Percentiles rank a stretch among this genome's conserved stretches.
Evolutionary conservation across 2,797 vertebrate genomes (phyloP).

Genomic region (Picus viridis): DNA sequence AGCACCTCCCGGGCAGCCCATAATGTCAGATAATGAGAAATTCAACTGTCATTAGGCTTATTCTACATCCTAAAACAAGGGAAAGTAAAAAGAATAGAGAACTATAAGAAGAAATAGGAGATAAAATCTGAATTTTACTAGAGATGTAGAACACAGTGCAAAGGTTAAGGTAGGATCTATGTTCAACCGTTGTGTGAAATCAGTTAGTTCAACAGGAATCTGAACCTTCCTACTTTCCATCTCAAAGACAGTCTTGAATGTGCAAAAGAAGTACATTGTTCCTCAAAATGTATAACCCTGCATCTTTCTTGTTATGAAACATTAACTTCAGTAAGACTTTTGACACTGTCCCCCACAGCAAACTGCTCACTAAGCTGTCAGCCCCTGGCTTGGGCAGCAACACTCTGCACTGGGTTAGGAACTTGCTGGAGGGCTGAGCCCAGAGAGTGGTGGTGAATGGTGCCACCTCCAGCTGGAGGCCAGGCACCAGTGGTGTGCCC

Average conservation of each 20-base stretch:
- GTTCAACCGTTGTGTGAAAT: not conserved
- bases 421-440: too few relatives aligned
- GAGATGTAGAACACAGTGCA: not conserved
- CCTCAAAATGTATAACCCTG: rapidly evolving
- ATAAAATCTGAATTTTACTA: not conserved
- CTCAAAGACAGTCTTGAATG: not conserved
- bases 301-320: not conserved
- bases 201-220: not conserved
- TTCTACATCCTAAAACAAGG: not conserved
- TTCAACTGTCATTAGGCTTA: not conserved
- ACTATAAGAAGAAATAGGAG: not conserved
- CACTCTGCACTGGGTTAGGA: too few relatives aligned
- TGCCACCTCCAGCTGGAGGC: too few relatives aligned
- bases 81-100: not conserved
- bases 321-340: too few relatives aligned
- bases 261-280: not conserved
- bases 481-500: too few relatives aligned
- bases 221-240: not conserved
- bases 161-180: not conserved
- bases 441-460: too few relatives aligned
- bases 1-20: too few relatives aligned
- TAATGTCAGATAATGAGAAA: not conserved
- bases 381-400: too few relatives aligned
- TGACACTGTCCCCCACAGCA: too few relatives aligned
- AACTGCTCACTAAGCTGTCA: too few relatives aligned